phyloP scores from a whole-genome alignment of 2,113 vertebrate genomes.

The Cephalopholis sonnerati region DNA sequence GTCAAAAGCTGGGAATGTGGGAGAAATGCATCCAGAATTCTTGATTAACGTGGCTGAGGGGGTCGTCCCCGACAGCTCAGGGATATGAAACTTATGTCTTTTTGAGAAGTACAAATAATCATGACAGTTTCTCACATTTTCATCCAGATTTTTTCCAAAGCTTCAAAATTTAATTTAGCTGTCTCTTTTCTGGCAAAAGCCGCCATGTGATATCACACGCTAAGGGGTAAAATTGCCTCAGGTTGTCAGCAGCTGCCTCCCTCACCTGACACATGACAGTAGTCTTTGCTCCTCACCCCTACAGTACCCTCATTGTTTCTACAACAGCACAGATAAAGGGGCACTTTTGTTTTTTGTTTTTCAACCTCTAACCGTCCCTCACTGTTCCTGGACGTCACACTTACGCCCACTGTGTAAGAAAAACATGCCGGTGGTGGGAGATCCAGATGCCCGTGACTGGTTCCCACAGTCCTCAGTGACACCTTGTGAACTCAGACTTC shows the following conservation, averaged over 20 bases:
- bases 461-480: slow-evolving; percentile 58
- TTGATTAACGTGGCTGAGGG: slow-evolving; percentile 7
- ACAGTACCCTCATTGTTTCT: slow-evolving; percentile 33
- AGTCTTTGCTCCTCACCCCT: not conserved
- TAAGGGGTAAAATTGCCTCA: not conserved
- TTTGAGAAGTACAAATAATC: not conserved
- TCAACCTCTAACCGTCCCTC: slow-evolving; percentile 44
- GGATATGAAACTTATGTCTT: not conserved
- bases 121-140: not conserved
- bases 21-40: slow-evolving; percentile 33
- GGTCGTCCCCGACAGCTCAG: not conserved
- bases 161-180: too few relatives aligned
- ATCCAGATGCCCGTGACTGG: slow-evolving; percentile 45
- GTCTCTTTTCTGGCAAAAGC: not conserved
- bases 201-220: not conserved
- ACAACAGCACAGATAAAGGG: slow-evolving; percentile 20
- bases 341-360: slow-evolving; percentile 51
- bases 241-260: not conserved
- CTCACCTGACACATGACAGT: not conserved
- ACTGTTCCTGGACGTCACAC: slow-evolving; percentile 41
- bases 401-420: slow-evolving; percentile 17
- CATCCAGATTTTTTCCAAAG: not conserved
- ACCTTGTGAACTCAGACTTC: slow-evolving; percentile 44
- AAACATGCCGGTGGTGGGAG: slow-evolving; percentile 30
- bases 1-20: slow-evolving; percentile 47